Base-by-base conservation (phyloP, 2,888 invertebrate species). In the Erannis defoliaria region DNA sequence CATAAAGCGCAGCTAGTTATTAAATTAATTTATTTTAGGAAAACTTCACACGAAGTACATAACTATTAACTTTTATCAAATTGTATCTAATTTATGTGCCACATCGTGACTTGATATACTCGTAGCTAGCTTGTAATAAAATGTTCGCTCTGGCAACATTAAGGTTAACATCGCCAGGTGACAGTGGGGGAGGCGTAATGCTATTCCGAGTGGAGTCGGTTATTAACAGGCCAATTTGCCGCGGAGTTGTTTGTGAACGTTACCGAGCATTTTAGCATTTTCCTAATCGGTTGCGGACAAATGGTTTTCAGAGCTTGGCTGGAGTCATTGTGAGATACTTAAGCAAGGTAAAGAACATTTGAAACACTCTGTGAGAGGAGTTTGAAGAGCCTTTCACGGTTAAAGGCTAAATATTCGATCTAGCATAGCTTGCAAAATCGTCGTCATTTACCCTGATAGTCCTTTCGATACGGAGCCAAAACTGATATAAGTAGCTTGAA, bases 161-260 rank as follows among this genome's bases (percentile, higher is more conserved):
- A 5, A 9, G 21, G 48, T 19, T 37, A 29, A 16, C 46, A 33
- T 42, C 53, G 42, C 33, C 72, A 75, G 76, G 80, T 80, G 79
- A 77, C 78, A 75, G 72, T 67, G 68, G 43, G 46, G 46, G 46
- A n/a, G 46, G 31, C 19, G 68, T 82, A 83, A 83, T 78, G 80
- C 77, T 77, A 83, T 84, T 78, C 75, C 72, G 70, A 76, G 57
- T 63, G 68, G 71, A 76, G 62, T 66, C 71, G 67, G 70, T 79
- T 80, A 82, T 82, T 84, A 83, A 75, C 75, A 66, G 75, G 72
- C 75, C 78, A 76, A 80, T 82, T 84, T 82, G 63, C 71, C 68
- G 71, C 76, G 67, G 76, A 81, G 78, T 77, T 79, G 77, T 78
- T 82, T 79, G 77, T 72, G 48, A 68, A 49, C 16, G 38, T 40